A percentile compares a stretch with the other conserved stretches of the same genome.
phyloP scores from a whole-genome alignment of 2,888 invertebrate species.

The Acanthosoma haemorrhoidale region DNA sequence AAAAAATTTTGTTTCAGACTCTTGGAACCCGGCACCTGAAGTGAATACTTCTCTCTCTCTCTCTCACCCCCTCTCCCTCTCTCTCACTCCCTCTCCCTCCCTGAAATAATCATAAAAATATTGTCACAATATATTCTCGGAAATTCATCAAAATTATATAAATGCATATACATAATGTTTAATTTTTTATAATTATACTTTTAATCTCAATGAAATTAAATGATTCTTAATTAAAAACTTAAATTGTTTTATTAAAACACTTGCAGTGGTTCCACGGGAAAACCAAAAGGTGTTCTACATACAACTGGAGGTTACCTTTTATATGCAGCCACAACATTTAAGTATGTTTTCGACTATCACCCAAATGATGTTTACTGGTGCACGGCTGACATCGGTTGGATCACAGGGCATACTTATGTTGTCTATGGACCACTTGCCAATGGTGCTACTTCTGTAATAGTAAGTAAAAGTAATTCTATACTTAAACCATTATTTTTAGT shows the following conservation, averaged over 20 bases:
- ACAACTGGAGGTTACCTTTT: constrained; percentile 91
- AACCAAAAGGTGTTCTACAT: constrained; percentile 96
- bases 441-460: constrained; percentile 89
- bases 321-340: constrained; percentile 89
- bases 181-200: neutral
- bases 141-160: neutral
- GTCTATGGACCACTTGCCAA: constrained; percentile 93
- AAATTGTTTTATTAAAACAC: neutral
- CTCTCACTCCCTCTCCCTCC: neutral
- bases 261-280: constrained; percentile 84
- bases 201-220: too few species aligned
- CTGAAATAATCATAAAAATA: neutral
- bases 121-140: neutral
- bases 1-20: too few species aligned
- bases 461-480: constrained; percentile 54
- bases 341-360: constrained; percentile 90
- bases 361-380: constrained; percentile 84
- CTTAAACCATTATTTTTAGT: neutral
- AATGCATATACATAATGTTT: neutral
- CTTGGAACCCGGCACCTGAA: too few species aligned
- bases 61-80: too few species aligned
- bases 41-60: too few species aligned
- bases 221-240: neutral
- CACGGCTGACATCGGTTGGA: constrained; percentile 95
- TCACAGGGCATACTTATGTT: constrained; percentile 88